Evolutionary conservation across 2,888 invertebrate genomes (phyloP).

Genomic region (Cryptus viduatorius): DNA sequence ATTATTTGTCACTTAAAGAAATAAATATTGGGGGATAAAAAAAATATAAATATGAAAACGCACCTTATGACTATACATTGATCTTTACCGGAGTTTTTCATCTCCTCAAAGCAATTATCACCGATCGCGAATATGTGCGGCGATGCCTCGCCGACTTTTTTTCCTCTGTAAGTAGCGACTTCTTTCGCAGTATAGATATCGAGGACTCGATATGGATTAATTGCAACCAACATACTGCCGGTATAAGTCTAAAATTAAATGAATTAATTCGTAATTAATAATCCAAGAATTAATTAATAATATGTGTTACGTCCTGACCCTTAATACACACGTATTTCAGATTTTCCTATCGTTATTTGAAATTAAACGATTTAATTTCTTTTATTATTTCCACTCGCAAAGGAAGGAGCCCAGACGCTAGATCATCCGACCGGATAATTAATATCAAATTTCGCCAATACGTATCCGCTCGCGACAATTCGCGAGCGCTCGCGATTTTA

Average conservation of each 20-base stretch:
- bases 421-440: too few relatives aligned
- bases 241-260: conserved; percentile 93
- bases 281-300: too few relatives aligned
- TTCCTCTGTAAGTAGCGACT: conserved; percentile 93
- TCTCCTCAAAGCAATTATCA: conserved; percentile 94
- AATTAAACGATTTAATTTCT: too few relatives aligned
- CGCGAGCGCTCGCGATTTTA: too few relatives aligned
- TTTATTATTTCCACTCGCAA: too few relatives aligned
- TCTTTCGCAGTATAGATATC: conserved; percentile 97
- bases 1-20: conserved; percentile 3
- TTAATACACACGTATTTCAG: too few relatives aligned
- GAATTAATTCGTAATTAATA: background rate
- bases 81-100: conserved; percentile 91
- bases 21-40: conserved; percentile 2
- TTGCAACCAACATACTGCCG: conserved; percentile 96
- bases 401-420: too few relatives aligned
- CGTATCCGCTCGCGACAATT: too few relatives aligned
- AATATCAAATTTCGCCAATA: too few relatives aligned
- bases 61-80: conserved; percentile 98
- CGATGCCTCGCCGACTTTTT: conserved; percentile 93
- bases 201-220: conserved; percentile 97
- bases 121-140: conserved; percentile 99
- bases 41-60: conserved; percentile 18
- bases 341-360: too few relatives aligned
- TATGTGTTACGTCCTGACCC: too few relatives aligned